Conservation (phyloP, 1,140 invertebrate genomes). For the Pantala flavescens region DNA sequence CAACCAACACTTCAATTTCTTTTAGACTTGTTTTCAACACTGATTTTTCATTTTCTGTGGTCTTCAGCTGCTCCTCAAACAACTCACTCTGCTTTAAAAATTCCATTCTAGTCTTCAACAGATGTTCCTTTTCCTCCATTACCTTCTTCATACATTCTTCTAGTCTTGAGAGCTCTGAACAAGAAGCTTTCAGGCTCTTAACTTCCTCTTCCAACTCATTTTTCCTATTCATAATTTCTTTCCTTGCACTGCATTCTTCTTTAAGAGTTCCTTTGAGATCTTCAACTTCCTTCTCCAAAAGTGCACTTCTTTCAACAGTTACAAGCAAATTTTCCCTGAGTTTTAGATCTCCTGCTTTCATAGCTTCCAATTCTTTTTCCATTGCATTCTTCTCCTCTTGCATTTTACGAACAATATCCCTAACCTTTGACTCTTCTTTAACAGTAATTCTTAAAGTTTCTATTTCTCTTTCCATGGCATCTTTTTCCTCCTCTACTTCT, state of each 20-base stretch:
- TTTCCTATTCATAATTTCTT: neutral
- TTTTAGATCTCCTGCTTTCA: neutral
- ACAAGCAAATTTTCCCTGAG: neutral
- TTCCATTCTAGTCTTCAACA: neutral
- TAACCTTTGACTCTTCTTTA: neutral
- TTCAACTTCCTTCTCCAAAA: neutral
- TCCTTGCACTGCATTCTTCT: neutral
- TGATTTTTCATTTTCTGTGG: neutral
- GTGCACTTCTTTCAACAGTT: neutral
- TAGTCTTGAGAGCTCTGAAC: neutral
- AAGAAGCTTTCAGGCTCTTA: neutral
- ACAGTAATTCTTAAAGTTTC: neutral
- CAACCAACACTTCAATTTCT: neutral
- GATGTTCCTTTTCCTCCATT: neutral
- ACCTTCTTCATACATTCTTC: neutral
- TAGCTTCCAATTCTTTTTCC: neutral
- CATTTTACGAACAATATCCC: neutral
- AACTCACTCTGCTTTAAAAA: neutral
- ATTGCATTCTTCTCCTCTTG: neutral
- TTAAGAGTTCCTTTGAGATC: neutral
- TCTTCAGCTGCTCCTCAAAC: neutral
- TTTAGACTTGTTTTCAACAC: neutral
- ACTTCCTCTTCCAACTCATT: neutral
- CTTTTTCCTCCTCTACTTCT: slow-evolving; percentile 7
- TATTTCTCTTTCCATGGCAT: neutral